phyloP scores from a whole-genome alignment of 53 echinoderm and acorn worm genomes.

The Paelopatides confundens region DNA sequence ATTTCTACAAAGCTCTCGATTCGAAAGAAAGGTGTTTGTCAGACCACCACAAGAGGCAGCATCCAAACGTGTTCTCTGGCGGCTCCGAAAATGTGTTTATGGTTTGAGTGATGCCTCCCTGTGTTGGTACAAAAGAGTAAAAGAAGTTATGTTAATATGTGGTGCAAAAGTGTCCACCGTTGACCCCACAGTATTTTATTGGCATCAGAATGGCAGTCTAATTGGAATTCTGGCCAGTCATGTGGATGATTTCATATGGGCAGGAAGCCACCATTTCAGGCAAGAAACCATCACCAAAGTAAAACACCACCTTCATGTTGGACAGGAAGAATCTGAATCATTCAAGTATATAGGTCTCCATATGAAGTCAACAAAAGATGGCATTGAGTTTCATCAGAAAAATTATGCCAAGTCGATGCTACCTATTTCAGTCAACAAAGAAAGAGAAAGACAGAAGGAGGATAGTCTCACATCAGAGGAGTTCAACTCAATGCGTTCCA shows the following conservation, averaged over 20 bases:
- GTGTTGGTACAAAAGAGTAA: not conserved
- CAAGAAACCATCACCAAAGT: not conserved
- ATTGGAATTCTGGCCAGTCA: conserved; percentile 5
- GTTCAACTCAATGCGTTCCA: not conserved
- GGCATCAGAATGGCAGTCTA: not conserved
- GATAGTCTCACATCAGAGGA: not conserved
- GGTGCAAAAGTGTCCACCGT: not conserved
- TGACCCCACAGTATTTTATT: not conserved
- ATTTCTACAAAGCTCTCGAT: not conserved
- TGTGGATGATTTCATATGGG: conserved; percentile 29
- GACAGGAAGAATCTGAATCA: not conserved
- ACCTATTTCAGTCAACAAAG: not conserved
- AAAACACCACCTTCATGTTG: not conserved
- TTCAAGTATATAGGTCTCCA: conserved; percentile 24
- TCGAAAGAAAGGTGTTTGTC: not conserved
- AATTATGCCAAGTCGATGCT: not conserved
- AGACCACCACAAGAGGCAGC: too few species aligned
- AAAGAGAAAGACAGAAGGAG: not conserved
- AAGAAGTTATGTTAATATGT: not conserved
- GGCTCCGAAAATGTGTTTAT: conserved; percentile 6
- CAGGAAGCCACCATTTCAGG: not conserved
- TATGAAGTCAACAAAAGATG: not conserved
- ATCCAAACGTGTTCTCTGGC: not conserved
- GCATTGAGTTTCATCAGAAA: not conserved
- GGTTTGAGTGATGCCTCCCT: conserved; percentile 16